Percentiles rank a stretch among this genome's conserved stretches.
phyloP scores from a whole-genome alignment of 2,888 invertebrate species.

The Cosmia pyralina region DNA sequence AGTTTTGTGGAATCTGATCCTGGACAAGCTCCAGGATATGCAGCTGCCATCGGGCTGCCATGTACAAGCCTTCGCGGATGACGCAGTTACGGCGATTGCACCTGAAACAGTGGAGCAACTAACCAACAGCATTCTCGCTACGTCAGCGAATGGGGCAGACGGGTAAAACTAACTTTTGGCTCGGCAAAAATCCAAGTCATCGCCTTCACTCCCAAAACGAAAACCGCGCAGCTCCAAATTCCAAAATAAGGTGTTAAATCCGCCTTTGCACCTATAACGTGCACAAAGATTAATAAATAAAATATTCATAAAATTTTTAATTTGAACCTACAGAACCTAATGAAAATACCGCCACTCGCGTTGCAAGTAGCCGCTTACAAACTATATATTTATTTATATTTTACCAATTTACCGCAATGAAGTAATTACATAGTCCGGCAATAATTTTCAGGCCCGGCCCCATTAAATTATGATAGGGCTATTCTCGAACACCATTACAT shows the following conservation, averaged over 20 bases:
- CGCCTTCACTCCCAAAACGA: neutral
- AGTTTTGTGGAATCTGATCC: neutral
- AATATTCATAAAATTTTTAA: neutral
- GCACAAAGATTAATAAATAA: neutral
- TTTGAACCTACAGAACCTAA: neutral
- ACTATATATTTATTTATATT: conserved; percentile 1
- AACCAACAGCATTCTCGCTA: no score
- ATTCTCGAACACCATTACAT: conserved; percentile 38
- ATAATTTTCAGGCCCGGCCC: conserved; percentile 34
- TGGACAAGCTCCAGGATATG: neutral
- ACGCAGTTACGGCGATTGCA: neutral
- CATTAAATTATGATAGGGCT: conserved; percentile 47
- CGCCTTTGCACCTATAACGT: neutral
- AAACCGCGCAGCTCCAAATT: neutral
- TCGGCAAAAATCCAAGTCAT: neutral
- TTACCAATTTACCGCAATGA: conserved; percentile 34
- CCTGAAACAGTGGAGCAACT: neutral
- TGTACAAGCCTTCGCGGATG: neutral
- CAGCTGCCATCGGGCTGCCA: neutral
- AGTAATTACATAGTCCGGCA: conserved; percentile 35
- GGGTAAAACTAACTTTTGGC: neutral
- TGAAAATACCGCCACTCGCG: neutral
- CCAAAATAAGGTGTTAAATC: neutral
- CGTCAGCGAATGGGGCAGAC: no score
- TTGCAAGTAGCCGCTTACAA: neutral